Base-by-base conservation (phyloP, 2,888 invertebrate species). In the Stomorhina lunata region DNA sequence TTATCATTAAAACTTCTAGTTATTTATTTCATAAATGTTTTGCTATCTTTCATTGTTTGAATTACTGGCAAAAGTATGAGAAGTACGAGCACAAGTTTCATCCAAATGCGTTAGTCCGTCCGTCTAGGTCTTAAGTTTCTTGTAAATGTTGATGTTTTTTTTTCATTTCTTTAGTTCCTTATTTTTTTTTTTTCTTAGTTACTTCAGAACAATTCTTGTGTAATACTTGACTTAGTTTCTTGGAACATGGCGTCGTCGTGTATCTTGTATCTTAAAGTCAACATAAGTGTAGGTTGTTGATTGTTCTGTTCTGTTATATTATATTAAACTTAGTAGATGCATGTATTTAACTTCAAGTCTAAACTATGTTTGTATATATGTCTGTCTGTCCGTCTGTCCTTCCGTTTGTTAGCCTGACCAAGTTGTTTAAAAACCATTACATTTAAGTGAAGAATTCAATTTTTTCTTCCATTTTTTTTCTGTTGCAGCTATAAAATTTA, bases 401-500 rank as follows among this genome's bases (percentile, higher is more conserved):
- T 25, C 15, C 15, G 37, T n/a, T 40, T 61, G 50, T 63, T 48
- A 75, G 68, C 73, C 73, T 81, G 81, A 59, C 81, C 69, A 78
- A 78, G 63, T 81, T 81, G 73, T 81, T 81, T 78, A 73, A 78
- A 81, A 81, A 50, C 73, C 81, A 81, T 81, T 73, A 81, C 63
- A 73, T 81, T 81, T 73, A 81, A 81, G 73, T 81, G 63, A 78
- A 68, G 78, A 65, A 76, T 71, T 59, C 20, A 57, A 43, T 65
- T 57, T 45, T 63, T 55, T 59, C 2, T 50, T 53, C 5, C 43
- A 50, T 66, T 29, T 32, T 29, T 55, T 63, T 12, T 27, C n/a
- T 4, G 12, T 22, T 68, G n/a, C 57, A 50, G 27, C 29, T 34
- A 27, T 68, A 53, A 59, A 68, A 66, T 68, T 61, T 43, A 55